Base-by-base conservation (phyloP, 2,113 vertebrate genomes). In the Mesocricetus auratus region DNA sequence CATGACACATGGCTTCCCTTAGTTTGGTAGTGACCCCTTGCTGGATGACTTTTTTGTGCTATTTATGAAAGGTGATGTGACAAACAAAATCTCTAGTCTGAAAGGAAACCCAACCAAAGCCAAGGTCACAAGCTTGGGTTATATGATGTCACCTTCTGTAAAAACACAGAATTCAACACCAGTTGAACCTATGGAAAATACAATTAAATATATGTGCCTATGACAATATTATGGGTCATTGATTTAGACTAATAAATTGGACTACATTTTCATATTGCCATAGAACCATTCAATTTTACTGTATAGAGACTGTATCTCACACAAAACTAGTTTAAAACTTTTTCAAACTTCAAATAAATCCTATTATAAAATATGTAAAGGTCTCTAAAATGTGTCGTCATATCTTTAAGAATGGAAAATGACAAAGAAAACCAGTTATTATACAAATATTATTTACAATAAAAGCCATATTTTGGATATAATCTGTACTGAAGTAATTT, bases 161-260 rank as follows among this genome's bases (percentile, higher is more conserved):
- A 21, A 92, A 45, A 29, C 19, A 82, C 36, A 96, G 79, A 62
- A 93, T 73, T 62, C 10, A 91, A 78, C 42, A 79, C 42, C 45
- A n/a, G 45, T 91, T 93, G 69, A 62, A 73, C 74, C 74, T 86
- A 15, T 82, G 36, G n/a, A 78, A 71, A 96, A 96, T 86, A 47
- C 66, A 93, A 53, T 91, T 91, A 86, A 89, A 91, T 91, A 16
- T 74, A 96, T 96, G 95, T 97, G 94, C 94, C 94, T 42, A 24
- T 13, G 73, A 77, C 36, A 75, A 85, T 56, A 71, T 58, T 45
- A 12, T 74, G 60, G 53, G 31, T 89, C n/a, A 64, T 90, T 90
- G 42, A 73, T 89, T 96, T 60, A 90, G 86, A 90, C 42, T 88
- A 39, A 22, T 90, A 19, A 85, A 36, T 31, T 64, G 36, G 50